phyloP scores from a whole-genome alignment of 2,797 vertebrate species.

The Sphenopsis melanotis region DNA sequence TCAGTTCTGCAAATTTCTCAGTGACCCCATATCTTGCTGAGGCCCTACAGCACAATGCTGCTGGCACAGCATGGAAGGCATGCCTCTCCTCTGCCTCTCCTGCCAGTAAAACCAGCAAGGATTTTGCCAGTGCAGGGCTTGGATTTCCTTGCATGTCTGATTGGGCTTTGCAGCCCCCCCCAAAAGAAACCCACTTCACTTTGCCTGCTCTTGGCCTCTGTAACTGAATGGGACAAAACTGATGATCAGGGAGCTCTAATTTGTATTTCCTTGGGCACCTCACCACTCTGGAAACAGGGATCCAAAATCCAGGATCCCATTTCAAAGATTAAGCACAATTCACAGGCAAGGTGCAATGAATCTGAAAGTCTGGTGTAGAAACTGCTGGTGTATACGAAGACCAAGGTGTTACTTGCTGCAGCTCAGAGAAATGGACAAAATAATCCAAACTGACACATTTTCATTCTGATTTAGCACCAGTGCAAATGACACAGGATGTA shows the following conservation, averaged over 20 bases:
- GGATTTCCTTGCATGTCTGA: accelerated
- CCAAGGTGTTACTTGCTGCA: neutral
- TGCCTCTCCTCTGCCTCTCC: neutral
- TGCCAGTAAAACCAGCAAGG: neutral
- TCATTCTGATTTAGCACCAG: neutral
- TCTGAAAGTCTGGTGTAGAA: neutral
- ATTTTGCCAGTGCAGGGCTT: neutral
- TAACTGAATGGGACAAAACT: neutral
- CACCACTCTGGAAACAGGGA: neutral
- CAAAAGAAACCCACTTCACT: neutral
- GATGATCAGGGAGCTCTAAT: neutral
- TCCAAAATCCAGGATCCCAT: neutral
- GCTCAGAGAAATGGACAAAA: neutral
- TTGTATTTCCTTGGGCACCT: neutral
- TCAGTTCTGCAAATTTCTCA: neutral
- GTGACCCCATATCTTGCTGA: neutral
- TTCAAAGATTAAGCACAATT: neutral
- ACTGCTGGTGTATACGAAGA: neutral
- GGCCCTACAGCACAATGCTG: neutral
- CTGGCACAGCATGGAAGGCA: accelerated
- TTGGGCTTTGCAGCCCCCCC: neutral
- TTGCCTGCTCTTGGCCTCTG: neutral
- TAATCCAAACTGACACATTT: neutral
- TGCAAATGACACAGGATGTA: neutral
- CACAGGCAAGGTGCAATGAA: neutral